Base-by-base conservation (phyloP, 2,113 vertebrate species). In the Sorex araneus region DNA sequence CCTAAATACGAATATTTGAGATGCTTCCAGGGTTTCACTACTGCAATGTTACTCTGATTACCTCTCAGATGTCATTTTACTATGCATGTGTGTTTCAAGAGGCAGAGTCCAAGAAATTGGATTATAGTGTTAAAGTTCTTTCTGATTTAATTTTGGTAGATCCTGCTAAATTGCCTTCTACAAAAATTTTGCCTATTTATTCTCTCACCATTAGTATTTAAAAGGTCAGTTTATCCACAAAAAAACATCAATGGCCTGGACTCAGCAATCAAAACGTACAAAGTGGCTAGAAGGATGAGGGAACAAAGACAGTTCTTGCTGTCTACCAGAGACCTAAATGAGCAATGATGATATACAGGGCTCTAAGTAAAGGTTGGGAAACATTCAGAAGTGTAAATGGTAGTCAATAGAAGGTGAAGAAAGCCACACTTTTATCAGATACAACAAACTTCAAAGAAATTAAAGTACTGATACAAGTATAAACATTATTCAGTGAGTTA, bases 81-180 rank as follows among this genome's bases (percentile, higher is more conserved):
- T 76, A 45, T 47, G 25, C 10, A 43, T 1, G 1, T 43, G 18
- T 63, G 4, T 81, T 89, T 94, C n/a, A 40, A 88, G 50, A 57
- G 36, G 73, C 6, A 77, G 54, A 71, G 47, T 50, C n/a, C 21
- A 77, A 78, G 16, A 73, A 82, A 71, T 70, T 71, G 28, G 18
- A 70, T 2, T 69, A 34, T 45, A 43, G 47, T 12, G 23, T 91
- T 36, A 63, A n/a, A 80, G 12, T 3, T 64, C 34, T 81, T 15
- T n/a, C 30, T 7, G 28, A 50, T 71, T 81, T 45, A 36, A 36
- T 54, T 32, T 79, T 67, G 36, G 67, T 78, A 66, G 71, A 77
- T 43, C 60, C 23, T 71, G 47, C 23, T 64, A 63, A 93, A 78
- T 86, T 86, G 21, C 30, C 54, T 88, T 87, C 40, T 67, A n/a